Base-by-base conservation (phyloP, 2,113 vertebrate species). In the Peromyscus leucopus region DNA sequence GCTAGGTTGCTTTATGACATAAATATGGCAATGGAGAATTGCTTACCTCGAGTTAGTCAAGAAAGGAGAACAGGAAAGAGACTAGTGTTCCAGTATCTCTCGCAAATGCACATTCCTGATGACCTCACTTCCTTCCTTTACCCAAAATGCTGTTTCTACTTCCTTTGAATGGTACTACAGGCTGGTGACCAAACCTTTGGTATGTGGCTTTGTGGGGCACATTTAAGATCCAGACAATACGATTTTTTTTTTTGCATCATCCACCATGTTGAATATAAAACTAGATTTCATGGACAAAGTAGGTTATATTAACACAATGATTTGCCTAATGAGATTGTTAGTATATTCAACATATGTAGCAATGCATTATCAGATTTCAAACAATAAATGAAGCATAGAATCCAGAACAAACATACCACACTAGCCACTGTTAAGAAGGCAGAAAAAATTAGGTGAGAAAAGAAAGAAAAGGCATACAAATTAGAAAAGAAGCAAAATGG, bases 241-340 rank as follows among this genome's bases (percentile, higher is more conserved):
- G 2, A 36, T 12, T 82, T 24, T 19, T 82, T 24, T 19, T 7
- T 83, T 75, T 13, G 13, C 2, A 88, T 65, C 5, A 76, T 71
- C 48, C 63, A 46, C 51, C 16, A 88, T 91, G 51, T 21, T 84
- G 69, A 95, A 71, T 84, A 71, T 63, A 48, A 92, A 88, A 71
- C 46, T 76, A 69, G 36, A 71, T 51, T 4, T 42, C 31, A 31
- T 69, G 21, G 22, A 36, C 74, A 75, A 61, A 11, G 28, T 31
- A 69, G 24, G 7, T 21, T 46, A 71, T 82, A 48, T n/a, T 91
- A 69, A n/a, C 33, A 33, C 69, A 24, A 16, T 87, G 6, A 28
- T 39, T 46, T 89, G 1, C 42, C 51, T 59, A 75, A 19, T 76
- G 83, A 88, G 8, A 57, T 2, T 74, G 7, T n/a, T 79, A 78